Evolutionary conservation across 2,797 vertebrate genomes (phyloP).

Genomic region (Tinamus major): DNA sequence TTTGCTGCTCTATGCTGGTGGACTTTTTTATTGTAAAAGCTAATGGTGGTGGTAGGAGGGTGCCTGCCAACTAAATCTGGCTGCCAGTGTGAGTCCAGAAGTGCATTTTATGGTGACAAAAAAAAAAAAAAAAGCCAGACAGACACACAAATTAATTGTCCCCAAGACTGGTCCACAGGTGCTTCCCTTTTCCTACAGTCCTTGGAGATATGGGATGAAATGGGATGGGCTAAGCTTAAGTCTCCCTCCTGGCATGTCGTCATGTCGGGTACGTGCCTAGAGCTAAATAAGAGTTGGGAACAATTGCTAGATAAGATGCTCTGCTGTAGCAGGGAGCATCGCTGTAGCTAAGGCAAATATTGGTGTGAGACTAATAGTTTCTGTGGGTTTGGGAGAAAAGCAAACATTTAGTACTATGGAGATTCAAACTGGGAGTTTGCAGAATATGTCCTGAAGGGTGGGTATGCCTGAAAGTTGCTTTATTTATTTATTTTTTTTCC

Average conservation of each 20-base stretch:
- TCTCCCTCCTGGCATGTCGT: background rate
- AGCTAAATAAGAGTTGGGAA: background rate
- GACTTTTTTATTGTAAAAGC: background rate
- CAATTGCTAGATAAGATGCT: background rate
- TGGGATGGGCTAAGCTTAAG: background rate
- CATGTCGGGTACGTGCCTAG: background rate
- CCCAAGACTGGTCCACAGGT: background rate
- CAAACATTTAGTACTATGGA: background rate
- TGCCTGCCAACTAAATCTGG: background rate
- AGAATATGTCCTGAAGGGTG: background rate
- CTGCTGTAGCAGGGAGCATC: background rate
- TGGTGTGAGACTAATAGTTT: background rate
- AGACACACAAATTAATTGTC: background rate
- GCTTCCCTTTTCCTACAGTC: background rate
- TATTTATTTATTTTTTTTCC: background rate
- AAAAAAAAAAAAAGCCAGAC: too few relatives aligned
- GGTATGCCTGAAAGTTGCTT: background rate
- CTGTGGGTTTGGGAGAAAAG: background rate
- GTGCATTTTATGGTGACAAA: accelerated
- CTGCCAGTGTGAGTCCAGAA: accelerated
- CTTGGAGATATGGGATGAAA: background rate
- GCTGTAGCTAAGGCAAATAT: background rate
- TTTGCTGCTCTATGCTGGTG: background rate
- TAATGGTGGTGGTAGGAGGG: background rate
- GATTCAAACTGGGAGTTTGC: background rate